These are phyloP conservation scores for Balanococcus diminutus DNA, from an alignment of 2,888 invertebrate species.

Conservation along the genomic window DNA sequence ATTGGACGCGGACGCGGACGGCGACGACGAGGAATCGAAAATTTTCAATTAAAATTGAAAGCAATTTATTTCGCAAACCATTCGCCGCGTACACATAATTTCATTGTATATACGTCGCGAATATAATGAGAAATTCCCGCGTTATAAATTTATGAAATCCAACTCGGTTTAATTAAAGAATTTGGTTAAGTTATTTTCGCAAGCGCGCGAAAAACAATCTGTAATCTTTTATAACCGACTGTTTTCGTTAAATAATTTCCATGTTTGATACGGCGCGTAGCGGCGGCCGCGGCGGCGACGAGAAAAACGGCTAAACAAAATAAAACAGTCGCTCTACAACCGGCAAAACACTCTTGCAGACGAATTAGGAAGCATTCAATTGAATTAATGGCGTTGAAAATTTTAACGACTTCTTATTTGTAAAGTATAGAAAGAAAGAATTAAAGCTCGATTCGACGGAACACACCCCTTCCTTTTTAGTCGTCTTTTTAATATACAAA, in stretches of 20 bases:
- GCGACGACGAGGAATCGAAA: constrained; percentile 13
- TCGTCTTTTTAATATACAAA: constrained; percentile 4
- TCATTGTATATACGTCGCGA: constrained; percentile 28
- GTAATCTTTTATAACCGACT: constrained; percentile 55
- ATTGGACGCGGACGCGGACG: not conserved
- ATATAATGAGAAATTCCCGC: constrained; percentile 53
- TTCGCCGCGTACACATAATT: constrained; percentile 35
- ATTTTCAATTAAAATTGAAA: constrained; percentile 44
- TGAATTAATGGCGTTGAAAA: constrained; percentile 54
- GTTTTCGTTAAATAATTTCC: constrained; percentile 53
- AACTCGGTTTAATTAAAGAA: constrained; percentile 54
- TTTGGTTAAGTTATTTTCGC: constrained; percentile 49
- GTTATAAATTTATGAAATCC: constrained; percentile 51
- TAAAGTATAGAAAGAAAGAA: constrained; percentile 44
- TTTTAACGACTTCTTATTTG: constrained; percentile 50
- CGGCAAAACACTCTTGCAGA: constrained; percentile 26
- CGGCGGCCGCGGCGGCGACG: not conserved
- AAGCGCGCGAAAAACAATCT: constrained; percentile 47
- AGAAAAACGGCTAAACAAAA: constrained; percentile 29
- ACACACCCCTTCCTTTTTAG: constrained; percentile 12
- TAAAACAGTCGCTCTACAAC: constrained; percentile 33
- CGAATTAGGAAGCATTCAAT: constrained; percentile 50
- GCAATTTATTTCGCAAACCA: constrained; percentile 18
- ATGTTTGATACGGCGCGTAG: constrained; percentile 41
- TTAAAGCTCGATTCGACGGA: constrained; percentile 28